Evolutionary conservation across 2,113 vertebrate species (phyloP), one percentile per base, ranked within the genome.

Genomic region (Emberiza fucata): DNA sequence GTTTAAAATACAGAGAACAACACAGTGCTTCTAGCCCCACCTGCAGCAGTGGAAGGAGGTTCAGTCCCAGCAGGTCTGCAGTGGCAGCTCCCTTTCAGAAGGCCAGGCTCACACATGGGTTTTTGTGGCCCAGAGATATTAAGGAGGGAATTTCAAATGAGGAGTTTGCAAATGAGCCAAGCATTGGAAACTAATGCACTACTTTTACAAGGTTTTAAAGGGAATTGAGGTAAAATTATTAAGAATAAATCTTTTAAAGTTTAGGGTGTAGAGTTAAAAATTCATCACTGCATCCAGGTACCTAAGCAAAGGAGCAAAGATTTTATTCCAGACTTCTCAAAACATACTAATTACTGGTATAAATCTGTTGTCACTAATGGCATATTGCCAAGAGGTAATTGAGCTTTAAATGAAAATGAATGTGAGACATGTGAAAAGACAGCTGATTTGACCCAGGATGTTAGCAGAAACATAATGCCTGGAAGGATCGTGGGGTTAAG

Each of bases 361-460:
- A 86, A 92, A 90, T 78, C 35, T 78, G 28, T 54, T 93, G 83
- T 81, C 86, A 86, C 17, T 40, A 12, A 44, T 68, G 88, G 80
- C 88, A 81, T 56, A 45, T 60, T 80, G 86, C 85, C 76, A 95
- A 93, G 59, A 72, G 29, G 60, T 93, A 86, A 92, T 83, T 80
- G 51, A 88, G 70, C 60, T 63, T 86, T 77, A 82, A 73, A 86
- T 56, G 40, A 92, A 88, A 90, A 92, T 60, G 22, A 81, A 66
- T 85, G 81, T n/a, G 64, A 86, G 82, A 45, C 35, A 66, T 70
- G 64, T 73, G 69, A 92, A 83, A 75, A 95, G 83, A 77, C 59
- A 91, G 80, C 60, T 83, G 69, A 94, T 90, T 47, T 83, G 83
- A 65, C 81, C 86, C 77, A 94, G 86, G 69, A 79, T 81, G 71